A percentile compares a stretch with the other conserved stretches of the same genome.
These are phyloP conservation scores for Scolopax bukidnonensis DNA, from an alignment of 2,797 vertebrate species.

Conservation along the genomic window DNA sequence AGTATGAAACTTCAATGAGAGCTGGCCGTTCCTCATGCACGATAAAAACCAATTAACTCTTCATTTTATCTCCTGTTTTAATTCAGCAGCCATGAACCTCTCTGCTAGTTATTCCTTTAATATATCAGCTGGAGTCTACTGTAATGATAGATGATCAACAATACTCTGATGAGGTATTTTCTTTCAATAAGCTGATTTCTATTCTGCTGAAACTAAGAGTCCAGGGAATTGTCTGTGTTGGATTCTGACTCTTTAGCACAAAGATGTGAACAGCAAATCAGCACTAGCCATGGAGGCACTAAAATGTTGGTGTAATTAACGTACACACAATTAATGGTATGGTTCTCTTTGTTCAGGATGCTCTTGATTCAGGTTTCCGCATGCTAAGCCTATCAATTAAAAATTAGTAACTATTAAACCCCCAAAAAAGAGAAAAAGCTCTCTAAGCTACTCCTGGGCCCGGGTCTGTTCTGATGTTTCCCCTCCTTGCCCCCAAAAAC, in stretches of 20 bases:
- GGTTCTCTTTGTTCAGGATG: not conserved
- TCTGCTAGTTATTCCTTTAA: not conserved
- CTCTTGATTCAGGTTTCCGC: not conserved
- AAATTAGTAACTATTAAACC: not conserved
- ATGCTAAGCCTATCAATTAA: not conserved
- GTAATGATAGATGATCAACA: not conserved
- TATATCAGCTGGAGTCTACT: not conserved
- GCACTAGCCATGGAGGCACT: not conserved
- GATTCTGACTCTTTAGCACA: not conserved
- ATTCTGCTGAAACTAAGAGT: not conserved
- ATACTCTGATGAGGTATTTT: not conserved
- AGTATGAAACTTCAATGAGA: slow-evolving; percentile 17
- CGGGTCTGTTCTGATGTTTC: not conserved
- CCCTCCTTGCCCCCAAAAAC: not conserved
- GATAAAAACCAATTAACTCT: slow-evolving; percentile 40
- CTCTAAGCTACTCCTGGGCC: not conserved
- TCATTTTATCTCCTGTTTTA: slow-evolving; percentile 1
- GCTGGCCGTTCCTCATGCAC: not conserved
- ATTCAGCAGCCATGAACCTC: not conserved
- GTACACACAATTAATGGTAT: not conserved
- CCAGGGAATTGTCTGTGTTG: not conserved
- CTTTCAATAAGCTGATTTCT: not conserved
- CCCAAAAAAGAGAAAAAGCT: not conserved
- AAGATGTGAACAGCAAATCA: not conserved
- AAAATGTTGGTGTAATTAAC: not conserved